Evolutionary conservation across 2,888 invertebrate genomes (phyloP), one percentile per base, ranked within the genome.

Genomic region (Brassicogethes aeneus): DNA sequence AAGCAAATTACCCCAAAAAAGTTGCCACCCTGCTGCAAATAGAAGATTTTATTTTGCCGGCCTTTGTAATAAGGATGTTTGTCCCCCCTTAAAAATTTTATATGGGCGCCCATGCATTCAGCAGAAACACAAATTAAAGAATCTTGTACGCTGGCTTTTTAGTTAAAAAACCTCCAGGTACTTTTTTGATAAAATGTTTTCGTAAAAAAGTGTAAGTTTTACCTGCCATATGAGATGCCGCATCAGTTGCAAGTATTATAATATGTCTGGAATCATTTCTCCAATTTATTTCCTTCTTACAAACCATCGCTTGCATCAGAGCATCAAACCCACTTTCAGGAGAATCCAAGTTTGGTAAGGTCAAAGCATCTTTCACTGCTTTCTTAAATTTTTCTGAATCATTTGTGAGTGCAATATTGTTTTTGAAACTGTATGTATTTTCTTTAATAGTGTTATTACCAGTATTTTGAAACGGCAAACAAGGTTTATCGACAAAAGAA

Each of bases 261-360:
- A 92, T 75, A 64, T 82, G 82, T 10, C 63, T 86, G 3, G 57
- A 85, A 38, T 80, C 73, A 0, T 73, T 64, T 50, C 91, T 70
- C 93, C 93, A 93, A 10, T 83, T 84, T 52, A 90, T 83, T 51
- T 76, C 65, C 10, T 79, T 54, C 48, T 75, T 67, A 55, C 85
- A 85, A 3, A 79, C 81, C 44, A 91, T 81, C 0, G 80, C 84
- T 68, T 92, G 93, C 72, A 92, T 85, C 16, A 93, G 72, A 2
- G 88, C 93, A 62, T 93, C 92, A 36, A 93, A 76, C 1, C 90
- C 88, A 3, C 90, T 89, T 68, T 92, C 91, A 0, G 69, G 69
- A 3, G 62, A 46, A 43, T 66, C 64, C 40, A 80, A 59, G 64
- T 79, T 80, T 1, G 61, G 63, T 1, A 77, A 77, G 16, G 70